These are phyloP conservation scores for Chaunax sp. DNA, from an alignment of 2,797 vertebrate species.

Conservation along the genomic window DNA sequence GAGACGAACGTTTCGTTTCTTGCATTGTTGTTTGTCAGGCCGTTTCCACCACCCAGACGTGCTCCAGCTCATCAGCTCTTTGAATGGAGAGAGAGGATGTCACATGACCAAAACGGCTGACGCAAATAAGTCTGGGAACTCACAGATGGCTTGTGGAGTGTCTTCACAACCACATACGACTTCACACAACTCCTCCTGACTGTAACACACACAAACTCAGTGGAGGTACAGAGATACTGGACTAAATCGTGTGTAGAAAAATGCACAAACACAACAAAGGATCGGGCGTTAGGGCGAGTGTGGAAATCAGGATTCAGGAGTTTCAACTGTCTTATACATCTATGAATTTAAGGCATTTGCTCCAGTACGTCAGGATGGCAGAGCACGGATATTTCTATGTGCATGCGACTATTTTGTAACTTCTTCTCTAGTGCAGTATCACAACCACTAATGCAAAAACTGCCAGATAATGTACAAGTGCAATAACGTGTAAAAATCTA, in stretches of 20 bases:
- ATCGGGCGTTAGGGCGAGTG: background rate
- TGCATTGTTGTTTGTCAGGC: conserved; percentile 78
- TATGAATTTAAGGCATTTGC: too few relatives aligned
- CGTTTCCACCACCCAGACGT: conserved; percentile 93
- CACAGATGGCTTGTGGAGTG: conserved; percentile 1
- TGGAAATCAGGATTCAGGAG: background rate
- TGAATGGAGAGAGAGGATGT: conserved; percentile 87
- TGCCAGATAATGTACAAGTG: background rate
- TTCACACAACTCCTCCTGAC: conserved; percentile 49
- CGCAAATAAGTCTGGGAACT: conserved; percentile 20
- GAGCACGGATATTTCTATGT: background rate
- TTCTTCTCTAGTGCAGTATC: background rate
- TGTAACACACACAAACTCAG: conserved; percentile 17
- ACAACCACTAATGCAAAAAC: background rate
- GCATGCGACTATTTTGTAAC: background rate
- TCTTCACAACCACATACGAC: conserved; percentile 16
- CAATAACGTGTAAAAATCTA: background rate
- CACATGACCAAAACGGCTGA: conserved; percentile 57
- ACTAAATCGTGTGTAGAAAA: background rate
- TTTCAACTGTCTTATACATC: background rate
- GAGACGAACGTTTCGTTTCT: background rate
- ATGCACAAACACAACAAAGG: background rate
- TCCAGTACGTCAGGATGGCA: background rate
- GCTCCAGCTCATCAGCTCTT: conserved; percentile 86
- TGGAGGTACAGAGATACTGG: background rate